phyloP scores from a whole-genome alignment of 2,797 vertebrate species.

The Tadarida brasiliensis region DNA sequence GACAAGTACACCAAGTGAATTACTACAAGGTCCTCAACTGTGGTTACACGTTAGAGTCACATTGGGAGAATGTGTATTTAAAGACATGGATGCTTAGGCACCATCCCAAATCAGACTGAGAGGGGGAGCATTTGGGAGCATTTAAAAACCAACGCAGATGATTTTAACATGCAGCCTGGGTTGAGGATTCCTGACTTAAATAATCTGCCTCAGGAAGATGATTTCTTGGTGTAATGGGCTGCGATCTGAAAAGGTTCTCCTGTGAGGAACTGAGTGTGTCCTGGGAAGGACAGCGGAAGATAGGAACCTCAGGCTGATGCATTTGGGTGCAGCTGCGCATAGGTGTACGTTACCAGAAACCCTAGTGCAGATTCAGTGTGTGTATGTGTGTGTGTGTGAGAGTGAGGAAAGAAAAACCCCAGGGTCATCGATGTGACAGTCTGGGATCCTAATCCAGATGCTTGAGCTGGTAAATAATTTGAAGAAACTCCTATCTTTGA shows the following conservation, averaged over 20 bases:
- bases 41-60: not conserved
- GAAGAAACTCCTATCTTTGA: slow-evolving; percentile 1
- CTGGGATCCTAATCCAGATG: not conserved
- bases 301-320: not conserved
- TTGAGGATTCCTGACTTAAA: slow-evolving; percentile 11
- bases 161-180: not conserved
- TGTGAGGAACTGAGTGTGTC: not conserved
- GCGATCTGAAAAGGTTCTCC: not conserved
- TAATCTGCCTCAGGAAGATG: not conserved
- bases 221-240: not conserved
- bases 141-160: not conserved
- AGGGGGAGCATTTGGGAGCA: not conserved
- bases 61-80: not conserved
- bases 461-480: slow-evolving; percentile 26
- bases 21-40: not conserved
- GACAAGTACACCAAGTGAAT: slow-evolving; percentile 1
- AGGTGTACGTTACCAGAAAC: not conserved
- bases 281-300: not conserved
- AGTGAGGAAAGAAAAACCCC: not conserved
- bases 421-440: not conserved
- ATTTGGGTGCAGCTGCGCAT: not conserved
- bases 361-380: not conserved
- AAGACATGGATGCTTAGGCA: not conserved
- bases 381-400: not conserved
- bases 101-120: not conserved